Evolutionary conservation across 2,113 vertebrate species (phyloP).

Genomic region (Fregata magnificens): DNA sequence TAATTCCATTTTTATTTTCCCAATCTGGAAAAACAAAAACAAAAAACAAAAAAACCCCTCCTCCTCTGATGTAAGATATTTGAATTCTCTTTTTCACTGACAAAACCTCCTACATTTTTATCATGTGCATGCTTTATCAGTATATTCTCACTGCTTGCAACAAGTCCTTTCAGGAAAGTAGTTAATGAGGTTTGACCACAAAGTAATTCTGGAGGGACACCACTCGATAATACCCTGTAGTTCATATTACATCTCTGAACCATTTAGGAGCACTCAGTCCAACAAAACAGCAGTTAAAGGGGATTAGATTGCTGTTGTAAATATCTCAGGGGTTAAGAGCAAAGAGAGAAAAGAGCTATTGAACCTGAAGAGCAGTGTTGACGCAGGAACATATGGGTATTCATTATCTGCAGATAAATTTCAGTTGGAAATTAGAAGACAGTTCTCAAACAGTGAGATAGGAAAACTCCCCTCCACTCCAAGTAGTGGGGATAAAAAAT

Average conservation of each 20-base stretch:
- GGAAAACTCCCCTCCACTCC: not conserved
- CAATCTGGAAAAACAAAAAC: too few relatives aligned
- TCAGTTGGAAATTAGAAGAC: not conserved
- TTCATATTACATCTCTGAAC: not conserved
- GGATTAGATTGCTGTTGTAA: not conserved
- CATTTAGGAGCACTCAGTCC: not conserved
- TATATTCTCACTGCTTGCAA: not conserved
- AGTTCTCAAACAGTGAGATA: not conserved
- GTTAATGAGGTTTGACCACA: slow-evolving; percentile 1
- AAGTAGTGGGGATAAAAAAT: not conserved
- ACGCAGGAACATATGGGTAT: not conserved
- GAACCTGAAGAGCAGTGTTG: not conserved
- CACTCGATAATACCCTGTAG: not conserved
- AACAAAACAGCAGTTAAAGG: not conserved
- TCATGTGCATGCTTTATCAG: not conserved
- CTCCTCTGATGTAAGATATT: not conserved
- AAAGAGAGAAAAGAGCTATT: not conserved
- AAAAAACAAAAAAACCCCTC: not conserved
- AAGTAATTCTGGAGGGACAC: not conserved
- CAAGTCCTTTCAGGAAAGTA: not conserved
- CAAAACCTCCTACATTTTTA: not conserved
- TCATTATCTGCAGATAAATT: slow-evolving; percentile 16
- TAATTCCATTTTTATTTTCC: not conserved
- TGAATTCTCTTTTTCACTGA: not conserved
- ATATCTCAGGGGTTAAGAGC: not conserved